Percentiles rank a stretch among this genome's conserved stretches.
Evolutionary conservation across 2,113 vertebrate genomes (phyloP).

Genomic region (Burhinus oedicnemus): DNA sequence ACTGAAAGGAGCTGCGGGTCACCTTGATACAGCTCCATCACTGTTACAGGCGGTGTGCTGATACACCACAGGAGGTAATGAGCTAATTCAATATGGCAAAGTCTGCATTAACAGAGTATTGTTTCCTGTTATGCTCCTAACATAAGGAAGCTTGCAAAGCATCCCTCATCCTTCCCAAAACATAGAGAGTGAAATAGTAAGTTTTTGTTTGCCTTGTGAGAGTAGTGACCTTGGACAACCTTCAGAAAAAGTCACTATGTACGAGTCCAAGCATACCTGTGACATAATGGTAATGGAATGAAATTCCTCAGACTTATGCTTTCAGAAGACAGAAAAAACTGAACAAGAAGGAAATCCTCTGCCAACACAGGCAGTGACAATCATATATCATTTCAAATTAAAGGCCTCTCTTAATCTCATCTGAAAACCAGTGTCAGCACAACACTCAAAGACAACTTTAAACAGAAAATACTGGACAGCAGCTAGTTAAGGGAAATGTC

Average conservation of each 20-base stretch:
- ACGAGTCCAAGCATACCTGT: not conserved
- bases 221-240: not conserved
- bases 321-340: not conserved
- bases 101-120: not conserved
- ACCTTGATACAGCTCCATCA: not conserved
- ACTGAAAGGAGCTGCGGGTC: slow-evolving; percentile 14
- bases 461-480: not conserved
- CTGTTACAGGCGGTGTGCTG: not conserved
- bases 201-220: not conserved
- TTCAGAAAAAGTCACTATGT: not conserved
- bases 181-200: not conserved
- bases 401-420: not conserved
- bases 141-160: not conserved
- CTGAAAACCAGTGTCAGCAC: not conserved
- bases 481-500: not conserved
- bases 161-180: not conserved
- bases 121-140: not conserved
- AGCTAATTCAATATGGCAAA: slow-evolving; percentile 7
- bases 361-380: not conserved
- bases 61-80: not conserved
- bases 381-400: not conserved
- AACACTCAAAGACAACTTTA: not conserved
- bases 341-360: not conserved
- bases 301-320: not conserved
- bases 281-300: not conserved